Base-by-base conservation (phyloP, 1,140 invertebrate genomes). In the Drosophila paulistorum region DNA sequence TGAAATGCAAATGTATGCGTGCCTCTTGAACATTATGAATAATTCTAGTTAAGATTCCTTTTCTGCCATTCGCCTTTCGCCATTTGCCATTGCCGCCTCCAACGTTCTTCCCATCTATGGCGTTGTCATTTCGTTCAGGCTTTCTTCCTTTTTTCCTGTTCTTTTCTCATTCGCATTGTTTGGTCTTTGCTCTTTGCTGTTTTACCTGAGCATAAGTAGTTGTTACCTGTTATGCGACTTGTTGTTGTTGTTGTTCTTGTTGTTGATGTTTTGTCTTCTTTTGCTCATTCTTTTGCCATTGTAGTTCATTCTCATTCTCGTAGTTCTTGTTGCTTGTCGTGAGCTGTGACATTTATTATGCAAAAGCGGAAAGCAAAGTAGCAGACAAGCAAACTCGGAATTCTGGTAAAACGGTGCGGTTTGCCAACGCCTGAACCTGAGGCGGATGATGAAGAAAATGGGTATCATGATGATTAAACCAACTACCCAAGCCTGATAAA, bases 1-100 rank as follows among this genome's bases (percentile, higher is more conserved):
- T 87, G 80, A 77, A 87, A 87, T 87, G 84, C 84, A 87, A 89
- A 87, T 87, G 84, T 81, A 84, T 89, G 84, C 84, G 84, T 87
- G 84, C 77, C 80, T 83, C 84, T 82, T 89, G 84, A 80, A 87
- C 84, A 87, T 87, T 87, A 87, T 87, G 84, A 87, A 87, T 87
- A 84, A 87, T 87, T 87, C 85, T 81, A 80, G 84, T 74, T 80
- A 84, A 80, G 74, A 89, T 87, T 87, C 84, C 84, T 71, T 75
- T 72, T 77, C 77, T 72, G 76, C 70, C 83, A 83, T 89, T 87
- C 77, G 76, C 78, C 82, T 67, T 87, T 87, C 71, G 14, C 48
- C 48, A 83, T 89, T 87, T 83, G 72, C 78, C 82, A 68, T 87
- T 87, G 35, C 35, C 35, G 3, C 61, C n/a, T 7, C 37, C 14